Percentiles rank a stretch among this genome's conserved stretches.
Conservation (phyloP, 2,113 vertebrate species). For the Chinchilla lanigera region DNA sequence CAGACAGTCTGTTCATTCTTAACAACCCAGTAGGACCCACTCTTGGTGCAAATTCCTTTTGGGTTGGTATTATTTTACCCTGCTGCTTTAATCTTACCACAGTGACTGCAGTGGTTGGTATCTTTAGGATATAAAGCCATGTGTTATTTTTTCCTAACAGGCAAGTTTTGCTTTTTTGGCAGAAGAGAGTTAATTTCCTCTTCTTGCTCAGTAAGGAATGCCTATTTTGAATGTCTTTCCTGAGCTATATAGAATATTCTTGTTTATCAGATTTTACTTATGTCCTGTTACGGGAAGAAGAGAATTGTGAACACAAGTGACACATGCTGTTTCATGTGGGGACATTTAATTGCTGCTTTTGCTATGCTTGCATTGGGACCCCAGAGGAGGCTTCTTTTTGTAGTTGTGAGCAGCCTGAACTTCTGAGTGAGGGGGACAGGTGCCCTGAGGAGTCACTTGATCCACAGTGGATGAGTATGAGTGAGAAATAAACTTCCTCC, state of each 20-base stretch:
- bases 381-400: background rate
- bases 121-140: background rate
- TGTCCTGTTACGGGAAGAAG: background rate
- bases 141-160: background rate
- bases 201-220: constrained; percentile 4
- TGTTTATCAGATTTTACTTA: background rate
- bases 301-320: constrained; percentile 17
- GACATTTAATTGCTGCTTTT: background rate
- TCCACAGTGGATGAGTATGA: background rate
- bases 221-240: background rate
- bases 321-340: background rate
- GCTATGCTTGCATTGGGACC: background rate
- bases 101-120: background rate
- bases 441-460: background rate
- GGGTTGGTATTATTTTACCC: background rate
- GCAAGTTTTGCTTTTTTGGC: constrained; percentile 13
- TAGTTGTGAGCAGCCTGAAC: background rate
- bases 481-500: background rate
- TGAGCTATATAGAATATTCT: background rate
- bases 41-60: background rate
- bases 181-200: constrained; percentile 17
- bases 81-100: background rate
- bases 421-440: background rate
- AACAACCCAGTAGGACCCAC: background rate
- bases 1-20: background rate